Conservation (phyloP, 1,140 invertebrate species). For the Drosophila busckii region DNA sequence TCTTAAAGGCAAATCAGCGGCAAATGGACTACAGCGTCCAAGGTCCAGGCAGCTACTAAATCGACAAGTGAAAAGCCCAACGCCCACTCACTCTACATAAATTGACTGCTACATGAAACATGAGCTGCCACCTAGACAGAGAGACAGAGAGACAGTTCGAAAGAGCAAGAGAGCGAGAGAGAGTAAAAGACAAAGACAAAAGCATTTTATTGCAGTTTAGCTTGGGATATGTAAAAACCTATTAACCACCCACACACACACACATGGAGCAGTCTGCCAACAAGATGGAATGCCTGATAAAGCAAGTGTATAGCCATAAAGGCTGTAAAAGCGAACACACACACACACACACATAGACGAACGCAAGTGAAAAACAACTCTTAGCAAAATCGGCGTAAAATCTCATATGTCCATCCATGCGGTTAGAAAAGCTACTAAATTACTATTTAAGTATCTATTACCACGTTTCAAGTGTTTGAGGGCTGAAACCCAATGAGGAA, state of each 20-base stretch:
- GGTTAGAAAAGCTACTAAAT: slow-evolving; percentile 71
- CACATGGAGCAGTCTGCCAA: slow-evolving; percentile 17
- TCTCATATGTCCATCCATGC: slow-evolving; percentile 72
- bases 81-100: slow-evolving; percentile 21
- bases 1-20: slow-evolving; percentile 64
- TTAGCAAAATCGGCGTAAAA: slow-evolving; percentile 65
- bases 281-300: slow-evolving; percentile 62
- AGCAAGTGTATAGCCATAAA: slow-evolving; percentile 56
- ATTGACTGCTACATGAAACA: slow-evolving; percentile 63
- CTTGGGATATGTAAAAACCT: slow-evolving; percentile 39
- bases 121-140: slow-evolving; percentile 38
- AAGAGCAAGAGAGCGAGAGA: slow-evolving; percentile 4
- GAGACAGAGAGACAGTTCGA: not conserved
- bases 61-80: slow-evolving; percentile 31
- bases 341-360: slow-evolving; percentile 1
- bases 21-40: slow-evolving; percentile 55
- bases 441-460: slow-evolving; percentile 73
- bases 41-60: slow-evolving; percentile 40
- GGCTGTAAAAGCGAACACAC: slow-evolving; percentile 28
- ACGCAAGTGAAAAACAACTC: slow-evolving; percentile 8
- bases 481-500: not conserved
- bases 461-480: slow-evolving; percentile 59
- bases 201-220: slow-evolving; percentile 57
- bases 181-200: slow-evolving; percentile 18
- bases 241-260: not conserved